Percentiles rank a stretch among this genome's conserved stretches.
phyloP scores from a whole-genome alignment of 2,888 invertebrate species.

The Salticus scenicus region DNA sequence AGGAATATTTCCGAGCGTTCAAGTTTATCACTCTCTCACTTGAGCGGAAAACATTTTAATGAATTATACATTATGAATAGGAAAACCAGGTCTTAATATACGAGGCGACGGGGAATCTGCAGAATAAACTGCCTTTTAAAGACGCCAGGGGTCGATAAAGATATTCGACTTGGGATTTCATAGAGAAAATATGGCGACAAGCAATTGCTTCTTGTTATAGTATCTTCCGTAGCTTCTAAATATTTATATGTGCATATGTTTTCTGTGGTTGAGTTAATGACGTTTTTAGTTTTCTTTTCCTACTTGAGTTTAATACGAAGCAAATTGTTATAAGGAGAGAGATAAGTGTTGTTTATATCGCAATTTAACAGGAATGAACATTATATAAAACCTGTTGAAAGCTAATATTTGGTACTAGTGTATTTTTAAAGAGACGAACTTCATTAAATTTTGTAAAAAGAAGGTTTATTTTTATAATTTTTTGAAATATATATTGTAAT shows the following conservation, averaged over 20 bases:
- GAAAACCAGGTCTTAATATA: conserved; percentile 21
- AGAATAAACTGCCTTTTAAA: conserved; percentile 56
- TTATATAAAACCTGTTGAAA: background rate
- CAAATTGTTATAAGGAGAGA: background rate
- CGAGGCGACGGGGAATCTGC: conserved; percentile 39
- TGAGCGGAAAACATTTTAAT: background rate
- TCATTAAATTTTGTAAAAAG: no score
- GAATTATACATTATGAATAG: background rate
- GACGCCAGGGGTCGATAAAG: conserved; percentile 16
- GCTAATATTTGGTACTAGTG: no score
- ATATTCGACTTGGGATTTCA: background rate
- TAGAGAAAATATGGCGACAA: conserved; percentile 1
- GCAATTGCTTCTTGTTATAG: background rate
- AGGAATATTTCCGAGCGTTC: background rate
- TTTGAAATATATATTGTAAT: no score
- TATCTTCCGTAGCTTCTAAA: background rate
- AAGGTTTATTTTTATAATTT: no score
- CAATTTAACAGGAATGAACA: background rate
- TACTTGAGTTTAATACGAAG: background rate
- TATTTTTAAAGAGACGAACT: no score
- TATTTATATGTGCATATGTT: background rate
- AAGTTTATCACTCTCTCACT: background rate
- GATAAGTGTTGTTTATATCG: background rate
- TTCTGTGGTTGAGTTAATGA: background rate
- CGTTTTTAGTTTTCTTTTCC: background rate